Conservation (phyloP, 2,888 invertebrate species). For the Philereme transversata region DNA sequence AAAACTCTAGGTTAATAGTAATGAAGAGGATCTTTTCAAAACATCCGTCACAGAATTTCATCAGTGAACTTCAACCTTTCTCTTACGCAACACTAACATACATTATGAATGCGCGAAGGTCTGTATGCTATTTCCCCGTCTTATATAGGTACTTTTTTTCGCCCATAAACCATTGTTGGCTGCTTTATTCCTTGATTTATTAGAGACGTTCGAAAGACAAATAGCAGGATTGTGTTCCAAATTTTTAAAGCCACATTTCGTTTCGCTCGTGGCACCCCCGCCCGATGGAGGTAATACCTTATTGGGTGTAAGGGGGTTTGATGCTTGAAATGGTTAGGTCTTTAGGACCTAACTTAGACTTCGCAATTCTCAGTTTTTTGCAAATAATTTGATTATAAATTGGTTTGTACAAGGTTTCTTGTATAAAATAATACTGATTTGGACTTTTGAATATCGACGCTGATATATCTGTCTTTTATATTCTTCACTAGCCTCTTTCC, state of each 20-base stretch:
- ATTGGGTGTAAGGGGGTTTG: conserved; percentile 59
- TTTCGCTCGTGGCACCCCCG: conserved; percentile 83
- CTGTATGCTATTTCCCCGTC: conserved; percentile 81
- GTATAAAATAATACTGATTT: too few species aligned
- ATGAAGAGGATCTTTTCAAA: neutral
- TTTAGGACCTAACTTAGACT: too few species aligned
- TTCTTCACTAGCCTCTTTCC: too few species aligned
- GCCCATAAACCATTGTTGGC: conserved; percentile 85
- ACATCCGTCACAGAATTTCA: conserved; percentile 36
- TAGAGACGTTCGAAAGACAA: conserved; percentile 89
- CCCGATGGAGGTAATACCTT: conserved; percentile 64
- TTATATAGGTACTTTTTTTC: conserved; percentile 83
- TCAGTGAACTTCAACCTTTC: conserved; percentile 55
- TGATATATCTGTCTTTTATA: too few species aligned
- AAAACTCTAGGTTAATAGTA: too few species aligned
- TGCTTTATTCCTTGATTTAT: conserved; percentile 88
- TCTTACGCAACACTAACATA: conserved; percentile 76
- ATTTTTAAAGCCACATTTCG: conserved; percentile 91
- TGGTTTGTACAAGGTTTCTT: too few species aligned
- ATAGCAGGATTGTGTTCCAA: conserved; percentile 91
- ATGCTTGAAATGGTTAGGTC: conserved; percentile 46
- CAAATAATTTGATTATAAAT: too few species aligned
- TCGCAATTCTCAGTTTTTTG: too few species aligned
- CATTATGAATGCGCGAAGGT: conserved; percentile 76
- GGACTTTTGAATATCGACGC: too few species aligned